A percentile compares a stretch with the other conserved stretches of the same genome.
phyloP scores from a whole-genome alignment of 2,888 invertebrate species.

The Pasiphila rectangulata region DNA sequence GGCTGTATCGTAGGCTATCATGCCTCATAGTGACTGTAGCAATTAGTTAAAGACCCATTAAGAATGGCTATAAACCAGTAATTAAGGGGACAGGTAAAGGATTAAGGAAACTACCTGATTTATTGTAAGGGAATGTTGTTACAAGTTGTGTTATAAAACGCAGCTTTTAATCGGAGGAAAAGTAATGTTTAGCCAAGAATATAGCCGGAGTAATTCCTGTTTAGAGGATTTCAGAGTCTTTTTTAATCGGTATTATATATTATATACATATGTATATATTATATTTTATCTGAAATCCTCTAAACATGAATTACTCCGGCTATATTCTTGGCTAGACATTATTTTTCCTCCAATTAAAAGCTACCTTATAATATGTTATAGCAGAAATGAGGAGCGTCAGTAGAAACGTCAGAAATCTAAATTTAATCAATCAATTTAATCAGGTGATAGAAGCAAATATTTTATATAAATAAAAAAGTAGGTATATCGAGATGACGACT shows the following conservation, averaged over 20 bases:
- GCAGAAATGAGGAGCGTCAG: no score
- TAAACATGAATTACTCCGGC: not conserved
- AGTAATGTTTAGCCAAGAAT: not conserved
- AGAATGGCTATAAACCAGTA: slow-evolving; percentile 26
- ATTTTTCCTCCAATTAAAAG: not conserved
- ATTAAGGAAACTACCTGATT: slow-evolving; percentile 21
- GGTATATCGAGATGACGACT: not conserved
- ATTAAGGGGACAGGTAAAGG: slow-evolving; percentile 15
- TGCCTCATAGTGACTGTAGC: slow-evolving; percentile 33
- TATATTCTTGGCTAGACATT: not conserved
- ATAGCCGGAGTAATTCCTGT: not conserved
- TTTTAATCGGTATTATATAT: not conserved
- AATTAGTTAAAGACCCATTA: slow-evolving; percentile 38
- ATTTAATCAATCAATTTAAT: no score
- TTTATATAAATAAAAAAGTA: not conserved
- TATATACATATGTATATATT: no score
- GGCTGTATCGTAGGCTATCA: slow-evolving; percentile 24
- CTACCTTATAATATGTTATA: no score
- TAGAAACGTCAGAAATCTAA: no score
- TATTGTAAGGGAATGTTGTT: slow-evolving; percentile 7
- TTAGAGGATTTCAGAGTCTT: not conserved
- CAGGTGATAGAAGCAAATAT: no score
- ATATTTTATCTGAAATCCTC: not conserved
- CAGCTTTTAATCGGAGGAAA: not conserved
- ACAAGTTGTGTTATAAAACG: not conserved